Base-by-base conservation (phyloP, 1,140 invertebrate genomes). In the Polypedilum pembai region DNA sequence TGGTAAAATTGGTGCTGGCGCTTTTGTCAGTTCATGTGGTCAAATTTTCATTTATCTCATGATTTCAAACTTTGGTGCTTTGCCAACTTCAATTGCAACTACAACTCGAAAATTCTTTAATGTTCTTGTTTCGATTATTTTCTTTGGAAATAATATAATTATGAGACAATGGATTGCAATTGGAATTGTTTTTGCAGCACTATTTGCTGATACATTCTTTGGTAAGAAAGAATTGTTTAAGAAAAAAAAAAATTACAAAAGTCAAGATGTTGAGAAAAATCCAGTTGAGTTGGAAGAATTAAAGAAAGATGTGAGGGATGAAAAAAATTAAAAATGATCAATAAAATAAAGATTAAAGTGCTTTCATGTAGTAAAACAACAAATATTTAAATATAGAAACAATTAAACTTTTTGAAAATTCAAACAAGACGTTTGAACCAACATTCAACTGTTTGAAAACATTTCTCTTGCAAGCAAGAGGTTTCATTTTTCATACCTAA, bases 171-270 rank as follows among this genome's bases (percentile, higher is more conserved):
- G 73, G 73, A 7, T 75, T 41, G 75, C 41, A 40, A 88, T 89
- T 1, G 75, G 82, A 2, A 78, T 91, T n/a, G 91, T 93, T 2
- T 93, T 92, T 80, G 76, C 84, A 12, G 91, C 86, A 45, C 77
- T 84, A 15, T 79, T 81, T 17, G 76, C 83, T 3, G 83, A 84
- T 76, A 78, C 77, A 75, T 78, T 82, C 8, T 83, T 80, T 76
- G 80, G 73, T 4, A 73, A 73, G 7, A 73, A 73, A 0, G 45
- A 20, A 24, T 40, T 56, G n/a, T 56, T 56, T 10, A 56, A 15
- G 45, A 12, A 17, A 2, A 73, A 73, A 73, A 8, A 7, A 15
- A 20, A 40, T 3, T 8, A 18, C 1, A 73, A 33, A 1, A 41
- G 10, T 40, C 10, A 12, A 1, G 45, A 56, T 56, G 45, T 56